A percentile compares a stretch with the other conserved stretches of the same genome.
Evolutionary conservation across 2,888 invertebrate species (phyloP).

Genomic region (Pyrocoelia pectoralis): DNA sequence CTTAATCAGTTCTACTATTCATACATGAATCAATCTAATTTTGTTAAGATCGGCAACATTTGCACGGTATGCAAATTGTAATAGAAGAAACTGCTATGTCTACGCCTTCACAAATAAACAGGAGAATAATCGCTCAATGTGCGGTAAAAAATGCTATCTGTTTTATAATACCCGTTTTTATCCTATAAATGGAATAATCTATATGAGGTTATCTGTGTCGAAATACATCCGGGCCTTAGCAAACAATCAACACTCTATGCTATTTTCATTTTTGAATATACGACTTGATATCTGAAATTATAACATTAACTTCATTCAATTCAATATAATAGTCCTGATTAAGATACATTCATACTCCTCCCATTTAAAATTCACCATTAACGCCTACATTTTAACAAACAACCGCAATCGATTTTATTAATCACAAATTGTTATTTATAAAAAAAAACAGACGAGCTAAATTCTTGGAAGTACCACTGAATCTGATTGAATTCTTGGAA

Average conservation of each 20-base stretch:
- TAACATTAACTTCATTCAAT: constrained; percentile 28
- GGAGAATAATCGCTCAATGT: constrained; percentile 25
- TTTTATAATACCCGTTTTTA: constrained; percentile 36
- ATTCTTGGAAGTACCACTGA: not conserved
- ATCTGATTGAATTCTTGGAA: constrained; percentile 3
- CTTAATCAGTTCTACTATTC: no score
- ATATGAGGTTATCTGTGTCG: constrained; percentile 43
- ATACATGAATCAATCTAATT: no score
- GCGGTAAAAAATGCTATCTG: no score
- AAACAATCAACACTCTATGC: constrained; percentile 44
- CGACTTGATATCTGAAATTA: constrained; percentile 15
- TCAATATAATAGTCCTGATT: constrained; percentile 5
- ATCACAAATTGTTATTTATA: constrained; percentile 2
- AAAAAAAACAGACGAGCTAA: not conserved
- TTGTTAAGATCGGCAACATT: not conserved
- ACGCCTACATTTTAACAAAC: not conserved
- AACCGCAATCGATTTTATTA: constrained; percentile 15
- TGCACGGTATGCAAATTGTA: no score
- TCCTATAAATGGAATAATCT: constrained; percentile 40
- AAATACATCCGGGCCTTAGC: constrained; percentile 45
- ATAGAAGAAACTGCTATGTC: not conserved
- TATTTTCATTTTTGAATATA: constrained; percentile 39
- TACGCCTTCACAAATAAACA: constrained; percentile 15
- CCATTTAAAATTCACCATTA: not conserved
- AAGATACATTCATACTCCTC: not conserved